These are phyloP conservation scores for Rhinatrema bivittatum DNA, from an alignment of 2,797 vertebrate genomes.

Conservation along the genomic window DNA sequence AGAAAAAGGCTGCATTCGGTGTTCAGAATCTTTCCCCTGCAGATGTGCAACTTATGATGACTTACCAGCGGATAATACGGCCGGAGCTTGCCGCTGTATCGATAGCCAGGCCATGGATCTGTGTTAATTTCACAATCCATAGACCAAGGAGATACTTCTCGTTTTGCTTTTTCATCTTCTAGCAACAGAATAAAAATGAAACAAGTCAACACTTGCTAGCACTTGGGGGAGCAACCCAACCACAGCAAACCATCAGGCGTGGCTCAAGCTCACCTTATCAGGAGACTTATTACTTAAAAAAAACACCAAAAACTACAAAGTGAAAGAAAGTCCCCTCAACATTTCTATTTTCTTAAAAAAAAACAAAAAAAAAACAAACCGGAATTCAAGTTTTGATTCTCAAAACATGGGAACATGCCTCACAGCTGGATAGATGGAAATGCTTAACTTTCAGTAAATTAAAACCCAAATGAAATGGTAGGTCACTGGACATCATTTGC, in stretches of 20 bases:
- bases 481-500: too few species aligned
- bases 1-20: too few species aligned
- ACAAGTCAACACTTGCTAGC: background rate
- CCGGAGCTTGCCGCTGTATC: constrained; percentile 87
- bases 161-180: constrained; percentile 89
- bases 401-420: background rate
- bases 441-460: too few species aligned
- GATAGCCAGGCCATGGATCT: constrained; percentile 94
- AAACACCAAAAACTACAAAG: background rate
- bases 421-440: constrained; percentile 1
- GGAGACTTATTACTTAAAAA: background rate
- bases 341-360: too few species aligned
- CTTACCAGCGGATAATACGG: constrained; percentile 93
- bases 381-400: constrained; percentile 3
- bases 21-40: too few species aligned
- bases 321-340: constrained; percentile 2
- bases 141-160: constrained; percentile 71
- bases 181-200: constrained; percentile 9
- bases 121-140: constrained; percentile 85
- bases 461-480: too few species aligned
- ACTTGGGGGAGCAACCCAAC: background rate
- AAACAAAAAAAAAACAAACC: too few species aligned
- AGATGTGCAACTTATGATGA: too few species aligned
- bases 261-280: background rate
- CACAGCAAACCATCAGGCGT: background rate